Percentiles rank a stretch among this genome's conserved stretches.
phyloP scores from a whole-genome alignment of 1,140 invertebrate species.

The Cataglyphis hispanica region DNA sequence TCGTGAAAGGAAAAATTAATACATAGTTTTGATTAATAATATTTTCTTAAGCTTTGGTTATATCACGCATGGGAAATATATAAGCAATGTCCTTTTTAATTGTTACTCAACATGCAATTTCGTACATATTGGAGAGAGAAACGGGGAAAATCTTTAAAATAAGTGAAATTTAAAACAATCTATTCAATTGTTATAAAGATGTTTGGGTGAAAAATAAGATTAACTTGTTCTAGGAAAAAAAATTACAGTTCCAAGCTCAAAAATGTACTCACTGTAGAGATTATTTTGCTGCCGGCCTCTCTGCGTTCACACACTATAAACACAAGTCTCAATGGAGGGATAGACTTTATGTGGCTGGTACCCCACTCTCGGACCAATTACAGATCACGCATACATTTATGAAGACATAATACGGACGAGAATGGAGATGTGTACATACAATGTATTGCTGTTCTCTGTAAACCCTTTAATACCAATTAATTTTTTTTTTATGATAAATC shows the following conservation, averaged over 20 bases:
- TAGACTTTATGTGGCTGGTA: slow-evolving; percentile 71
- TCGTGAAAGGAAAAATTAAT: not conserved
- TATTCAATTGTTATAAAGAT: not conserved
- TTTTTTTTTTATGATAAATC: slow-evolving; percentile 21
- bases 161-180: not conserved
- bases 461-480: slow-evolving; percentile 29
- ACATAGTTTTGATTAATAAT: not conserved
- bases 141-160: not conserved
- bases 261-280: slow-evolving; percentile 67
- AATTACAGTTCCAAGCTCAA: not conserved
- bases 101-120: not conserved
- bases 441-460: not conserved
- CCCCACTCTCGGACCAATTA: slow-evolving; percentile 71
- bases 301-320: slow-evolving; percentile 73
- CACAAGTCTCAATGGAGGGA: slow-evolving; percentile 61
- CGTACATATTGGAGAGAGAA: not conserved
- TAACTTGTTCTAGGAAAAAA: not conserved
- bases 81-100: not conserved
- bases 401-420: not conserved
- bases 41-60: not conserved
- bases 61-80: not conserved
- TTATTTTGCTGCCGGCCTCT: slow-evolving; percentile 56
- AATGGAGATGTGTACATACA: not conserved
- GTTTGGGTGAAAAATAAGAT: not conserved
- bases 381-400: slow-evolving; percentile 53